phyloP scores from a whole-genome alignment of 1,140 invertebrate species.

The Drosophila equinoxialis region DNA sequence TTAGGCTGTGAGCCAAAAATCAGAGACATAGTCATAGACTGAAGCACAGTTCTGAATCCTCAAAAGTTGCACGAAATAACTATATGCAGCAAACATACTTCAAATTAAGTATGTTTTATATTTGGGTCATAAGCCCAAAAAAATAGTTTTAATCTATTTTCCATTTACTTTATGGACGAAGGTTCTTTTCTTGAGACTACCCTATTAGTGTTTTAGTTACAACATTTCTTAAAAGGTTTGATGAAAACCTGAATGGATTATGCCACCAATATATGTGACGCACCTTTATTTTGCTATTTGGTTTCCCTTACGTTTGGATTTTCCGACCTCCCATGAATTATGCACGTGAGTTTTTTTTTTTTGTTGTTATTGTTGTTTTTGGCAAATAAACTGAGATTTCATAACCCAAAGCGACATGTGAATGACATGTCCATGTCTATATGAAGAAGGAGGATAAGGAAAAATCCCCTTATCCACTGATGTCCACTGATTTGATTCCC shows the following conservation, averaged over 20 bases:
- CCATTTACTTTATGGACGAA: too few relatives aligned
- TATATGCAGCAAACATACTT: not conserved
- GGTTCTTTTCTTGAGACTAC: too few relatives aligned
- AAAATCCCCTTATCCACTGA: not conserved
- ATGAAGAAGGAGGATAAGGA: conserved; percentile 5
- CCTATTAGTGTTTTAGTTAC: too few relatives aligned
- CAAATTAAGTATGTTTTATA: too few relatives aligned
- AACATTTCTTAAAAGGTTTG: too few relatives aligned
- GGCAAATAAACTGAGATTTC: conserved; percentile 45
- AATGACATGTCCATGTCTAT: conserved; percentile 52
- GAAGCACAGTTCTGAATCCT: not conserved
- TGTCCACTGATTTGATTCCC: conserved; percentile 62
- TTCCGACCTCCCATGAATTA: conserved; percentile 19
- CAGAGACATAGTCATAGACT: conserved; percentile 8
- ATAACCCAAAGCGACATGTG: conserved; percentile 43
- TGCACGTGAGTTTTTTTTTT: conserved; percentile 18
- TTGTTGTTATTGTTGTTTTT: not conserved
- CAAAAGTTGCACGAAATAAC: not conserved
- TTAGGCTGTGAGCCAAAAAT: conserved; percentile 1
- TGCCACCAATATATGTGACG: conserved; percentile 26
- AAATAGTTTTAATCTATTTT: too few relatives aligned
- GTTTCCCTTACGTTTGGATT: not conserved
- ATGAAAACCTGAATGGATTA: not conserved
- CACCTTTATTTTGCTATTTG: conserved; percentile 29
- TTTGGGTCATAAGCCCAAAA: too few relatives aligned